These are phyloP conservation scores for Drosophila tristis DNA, from an alignment of 1,140 invertebrate genomes.

Conservation along the genomic window DNA sequence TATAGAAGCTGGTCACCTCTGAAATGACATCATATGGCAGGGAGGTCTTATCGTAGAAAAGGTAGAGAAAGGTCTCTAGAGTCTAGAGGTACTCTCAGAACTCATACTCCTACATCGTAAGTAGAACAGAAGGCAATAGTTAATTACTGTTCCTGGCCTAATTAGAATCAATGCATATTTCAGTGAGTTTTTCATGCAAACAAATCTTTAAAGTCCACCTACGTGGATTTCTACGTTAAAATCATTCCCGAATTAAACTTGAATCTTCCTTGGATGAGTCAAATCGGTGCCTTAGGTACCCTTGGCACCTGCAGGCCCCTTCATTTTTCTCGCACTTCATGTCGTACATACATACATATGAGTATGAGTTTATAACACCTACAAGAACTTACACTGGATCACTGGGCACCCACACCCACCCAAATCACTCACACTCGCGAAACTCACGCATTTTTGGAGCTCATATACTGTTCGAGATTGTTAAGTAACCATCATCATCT, in stretches of 20 bases:
- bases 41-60: slow-evolving; percentile 3
- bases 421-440: slow-evolving; percentile 22
- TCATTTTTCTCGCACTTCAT: background rate
- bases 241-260: too few species aligned
- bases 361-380: slow-evolving; percentile 54
- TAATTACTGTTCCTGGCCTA: too few species aligned
- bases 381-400: slow-evolving; percentile 10
- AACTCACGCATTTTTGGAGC: slow-evolving; percentile 27
- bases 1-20: slow-evolving; percentile 21
- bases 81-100: too few species aligned
- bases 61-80: background rate
- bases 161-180: too few species aligned
- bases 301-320: slow-evolving; percentile 47
- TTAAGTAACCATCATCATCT: slow-evolving; percentile 76
- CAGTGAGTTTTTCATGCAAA: too few species aligned
- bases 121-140: too few species aligned
- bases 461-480: slow-evolving; percentile 69
- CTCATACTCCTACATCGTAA: too few species aligned
- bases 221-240: too few species aligned
- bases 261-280: slow-evolving; percentile 31
- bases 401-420: slow-evolving; percentile 15
- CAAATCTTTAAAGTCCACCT: too few species aligned
- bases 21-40: slow-evolving; percentile 67
- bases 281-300: slow-evolving; percentile 8
- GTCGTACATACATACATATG: too few species aligned